phyloP scores from a whole-genome alignment of 2,888 invertebrate species.

The Silvanus unidentatus region DNA sequence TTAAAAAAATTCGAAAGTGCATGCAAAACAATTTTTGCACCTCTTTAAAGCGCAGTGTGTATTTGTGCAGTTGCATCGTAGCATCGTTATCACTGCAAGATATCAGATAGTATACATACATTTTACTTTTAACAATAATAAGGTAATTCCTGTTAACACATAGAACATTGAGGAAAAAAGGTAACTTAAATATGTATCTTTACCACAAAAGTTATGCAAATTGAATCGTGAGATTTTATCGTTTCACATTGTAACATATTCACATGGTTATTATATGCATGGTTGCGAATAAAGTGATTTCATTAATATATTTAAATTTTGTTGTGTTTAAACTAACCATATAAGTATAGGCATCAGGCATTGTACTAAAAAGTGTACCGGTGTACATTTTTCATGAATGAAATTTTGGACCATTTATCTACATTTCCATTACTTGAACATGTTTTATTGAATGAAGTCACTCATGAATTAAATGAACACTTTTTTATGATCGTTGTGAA shows the following conservation, averaged over 20 bases:
- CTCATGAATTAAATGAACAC: no score
- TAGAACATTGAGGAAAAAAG: constrained; percentile 7
- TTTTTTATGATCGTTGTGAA: no score
- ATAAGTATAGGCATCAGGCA: no score
- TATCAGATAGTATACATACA: constrained; percentile 1
- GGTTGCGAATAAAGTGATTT: constrained; percentile 22
- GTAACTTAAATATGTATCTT: constrained; percentile 11
- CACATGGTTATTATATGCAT: constrained; percentile 25
- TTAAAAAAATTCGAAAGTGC: no score
- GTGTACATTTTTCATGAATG: no score
- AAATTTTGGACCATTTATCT: no score
- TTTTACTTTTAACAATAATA: constrained; percentile 1
- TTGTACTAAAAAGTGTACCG: no score
- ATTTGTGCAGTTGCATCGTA: no score
- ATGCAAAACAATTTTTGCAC: no score
- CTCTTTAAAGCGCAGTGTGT: no score
- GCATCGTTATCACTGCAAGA: neutral
- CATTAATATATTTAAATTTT: constrained; percentile 19
- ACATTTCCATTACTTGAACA: no score
- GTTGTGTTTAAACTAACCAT: constrained; percentile 2
- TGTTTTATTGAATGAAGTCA: no score
- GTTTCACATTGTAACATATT: constrained; percentile 21
- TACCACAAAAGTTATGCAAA: constrained; percentile 24
- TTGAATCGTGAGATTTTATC: constrained; percentile 19
- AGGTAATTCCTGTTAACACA: constrained; percentile 5